Base-by-base conservation (phyloP, 1,140 invertebrate genomes). In the Pristionchus pacificus region DNA sequence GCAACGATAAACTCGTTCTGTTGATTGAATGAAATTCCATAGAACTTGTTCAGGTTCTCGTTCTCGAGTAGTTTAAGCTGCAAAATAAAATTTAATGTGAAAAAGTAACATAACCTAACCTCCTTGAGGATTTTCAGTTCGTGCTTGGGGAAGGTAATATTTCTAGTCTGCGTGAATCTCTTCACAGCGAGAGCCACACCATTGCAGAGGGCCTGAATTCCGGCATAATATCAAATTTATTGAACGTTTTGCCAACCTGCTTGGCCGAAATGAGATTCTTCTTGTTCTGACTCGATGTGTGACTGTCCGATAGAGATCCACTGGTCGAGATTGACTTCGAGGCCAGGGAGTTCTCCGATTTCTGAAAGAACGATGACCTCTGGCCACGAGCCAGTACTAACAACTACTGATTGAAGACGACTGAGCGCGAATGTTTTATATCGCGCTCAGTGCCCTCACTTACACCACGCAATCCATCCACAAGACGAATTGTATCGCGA, bases 21-120 rank as follows among this genome's bases (percentile, higher is more conserved):
- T 61, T 83, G 81, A 63, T 84, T 84, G 76, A 83, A 83, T 14
- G 77, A 77, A 68, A 83, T 83, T 2, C 81, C 81, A 62, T 83
- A 83, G 60, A 83, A 83, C 70, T 83, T 83, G 72, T 83, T 83
- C 30, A 84, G 64, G 59, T 83, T 83, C 19, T 83, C 81, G 68
- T 83, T 78, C 72, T 83, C 82, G 49, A 80, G 74, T 3, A 83
- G 62, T 71, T 83, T 83, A 25, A 83, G 68, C 76, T 80, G 38
- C 78, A 82, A 76, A 49, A 49, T 19, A 33, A 33, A 77, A 70
- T 6, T 77, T 15, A 57, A 19, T 25, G 31, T 25, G 71, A 57
- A 75, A 25, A 75, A 25, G 15, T 77, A 70, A 71, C 2, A 3
- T 60, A 61, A 28, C 61, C 64, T 38, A 30, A 78, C 75, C 57